Evolutionary conservation across 1,140 invertebrate species (phyloP).

Genomic region (Trichonephila inaurata): DNA sequence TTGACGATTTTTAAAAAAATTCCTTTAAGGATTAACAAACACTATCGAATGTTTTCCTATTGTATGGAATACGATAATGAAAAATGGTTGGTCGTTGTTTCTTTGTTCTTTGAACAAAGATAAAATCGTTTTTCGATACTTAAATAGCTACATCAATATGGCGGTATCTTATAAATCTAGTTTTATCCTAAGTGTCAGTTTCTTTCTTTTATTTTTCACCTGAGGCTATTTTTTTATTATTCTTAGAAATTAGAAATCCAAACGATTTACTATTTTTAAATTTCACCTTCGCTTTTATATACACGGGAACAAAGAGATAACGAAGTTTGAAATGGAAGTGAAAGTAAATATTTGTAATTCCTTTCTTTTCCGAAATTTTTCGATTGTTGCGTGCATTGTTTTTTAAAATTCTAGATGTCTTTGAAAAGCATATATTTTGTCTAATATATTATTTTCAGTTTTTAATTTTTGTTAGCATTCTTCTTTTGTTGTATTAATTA

Average conservation of each 20-base stretch:
- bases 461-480: too few species aligned
- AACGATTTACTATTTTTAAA: background rate
- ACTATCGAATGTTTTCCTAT: background rate
- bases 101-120: constrained; percentile 13
- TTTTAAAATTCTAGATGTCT: too few species aligned
- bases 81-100: background rate
- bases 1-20: background rate
- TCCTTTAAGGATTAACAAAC: background rate
- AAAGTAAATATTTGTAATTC: background rate
- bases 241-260: background rate
- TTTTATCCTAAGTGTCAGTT: background rate
- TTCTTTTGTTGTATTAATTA: too few species aligned
- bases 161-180: constrained; percentile 3
- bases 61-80: background rate
- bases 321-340: background rate
- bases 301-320: background rate
- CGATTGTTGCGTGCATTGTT: too few species aligned
- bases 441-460: too few species aligned
- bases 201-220: background rate
- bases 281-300: background rate
- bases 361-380: too few species aligned
- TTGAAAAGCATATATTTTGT: too few species aligned
- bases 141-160: constrained; percentile 22
- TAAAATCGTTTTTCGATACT: background rate
- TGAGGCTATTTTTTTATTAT: background rate